phyloP scores from a whole-genome alignment of 92 coral and sea anemone genomes.

The Bergia sp. region DNA sequence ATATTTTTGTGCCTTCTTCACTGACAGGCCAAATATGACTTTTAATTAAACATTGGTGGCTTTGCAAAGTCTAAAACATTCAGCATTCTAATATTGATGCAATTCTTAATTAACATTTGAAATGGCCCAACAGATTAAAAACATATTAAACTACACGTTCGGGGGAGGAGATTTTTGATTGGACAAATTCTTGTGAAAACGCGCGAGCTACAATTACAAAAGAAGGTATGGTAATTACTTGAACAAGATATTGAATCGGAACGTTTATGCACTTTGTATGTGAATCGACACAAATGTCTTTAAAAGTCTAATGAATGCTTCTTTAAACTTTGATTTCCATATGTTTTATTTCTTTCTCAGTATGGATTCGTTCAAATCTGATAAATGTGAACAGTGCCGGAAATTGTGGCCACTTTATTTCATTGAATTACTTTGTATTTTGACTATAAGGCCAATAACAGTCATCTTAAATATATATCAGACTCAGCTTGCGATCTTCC shows the following conservation, averaged over 20 bases:
- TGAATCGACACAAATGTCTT: not conserved
- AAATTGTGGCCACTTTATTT: conserved; percentile 20
- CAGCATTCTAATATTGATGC: not conserved
- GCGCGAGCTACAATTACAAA: not conserved
- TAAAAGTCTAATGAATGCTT: not conserved
- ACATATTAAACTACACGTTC: conserved; percentile 1
- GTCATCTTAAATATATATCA: conserved; percentile 3
- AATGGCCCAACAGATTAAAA: conserved; percentile 17
- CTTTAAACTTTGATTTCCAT: not conserved
- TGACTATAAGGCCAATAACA: not conserved
- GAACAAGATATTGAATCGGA: conserved; percentile 4
- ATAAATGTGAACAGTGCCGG: conserved; percentile 1
- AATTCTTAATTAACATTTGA: conserved; percentile 12
- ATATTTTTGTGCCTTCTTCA: not conserved
- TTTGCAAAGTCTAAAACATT: not conserved
- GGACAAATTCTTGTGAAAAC: conserved; percentile 21
- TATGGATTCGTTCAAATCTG: conserved; percentile 7
- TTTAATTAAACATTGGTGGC: conserved; percentile 18
- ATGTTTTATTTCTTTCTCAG: conserved; percentile 4
- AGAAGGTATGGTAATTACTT: conserved; percentile 4
- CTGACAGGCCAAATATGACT: conserved; percentile 9
- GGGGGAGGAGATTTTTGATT: not conserved
- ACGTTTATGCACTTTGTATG: not conserved
- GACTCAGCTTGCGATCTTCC: not conserved
- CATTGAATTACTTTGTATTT: not conserved